A percentile compares a stretch with the other conserved stretches of the same genome.
Conservation (phyloP, 92 coral and sea anemone genomes). For the Micromussa lordhowensis region DNA sequence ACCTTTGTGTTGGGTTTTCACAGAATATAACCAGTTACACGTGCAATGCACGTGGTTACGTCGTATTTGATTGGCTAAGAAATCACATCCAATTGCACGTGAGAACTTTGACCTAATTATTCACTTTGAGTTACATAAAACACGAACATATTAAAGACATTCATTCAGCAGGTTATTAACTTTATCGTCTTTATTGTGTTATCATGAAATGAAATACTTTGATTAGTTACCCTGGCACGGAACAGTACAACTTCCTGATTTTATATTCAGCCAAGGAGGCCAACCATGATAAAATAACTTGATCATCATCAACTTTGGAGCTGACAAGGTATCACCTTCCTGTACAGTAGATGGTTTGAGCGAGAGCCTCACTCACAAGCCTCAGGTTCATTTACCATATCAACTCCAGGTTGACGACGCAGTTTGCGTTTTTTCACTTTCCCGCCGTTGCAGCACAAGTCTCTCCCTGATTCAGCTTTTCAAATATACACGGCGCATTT, state of each 20-base stretch:
- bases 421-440: neutral
- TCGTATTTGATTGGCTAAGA: no score
- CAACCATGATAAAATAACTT: neutral
- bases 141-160: neutral
- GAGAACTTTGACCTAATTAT: neutral
- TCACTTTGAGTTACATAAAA: neutral
- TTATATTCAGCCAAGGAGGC: neutral
- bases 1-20: neutral
- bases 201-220: neutral
- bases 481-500: neutral
- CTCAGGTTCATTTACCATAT: neutral
- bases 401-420: neutral
- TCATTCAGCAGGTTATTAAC: neutral
- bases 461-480: neutral
- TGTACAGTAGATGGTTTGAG: neutral
- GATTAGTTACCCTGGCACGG: conserved; percentile 29
- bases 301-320: neutral
- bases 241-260: conserved; percentile 31
- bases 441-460: neutral
- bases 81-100: no score
- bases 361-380: neutral
- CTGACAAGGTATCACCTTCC: neutral
- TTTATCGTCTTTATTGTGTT: neutral
- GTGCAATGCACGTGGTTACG: no score
- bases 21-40: neutral